A percentile compares a stretch with the other conserved stretches of the same genome.
Conservation (phyloP, 1,140 invertebrate genomes). For the Macrosteles quadrilineatus region DNA sequence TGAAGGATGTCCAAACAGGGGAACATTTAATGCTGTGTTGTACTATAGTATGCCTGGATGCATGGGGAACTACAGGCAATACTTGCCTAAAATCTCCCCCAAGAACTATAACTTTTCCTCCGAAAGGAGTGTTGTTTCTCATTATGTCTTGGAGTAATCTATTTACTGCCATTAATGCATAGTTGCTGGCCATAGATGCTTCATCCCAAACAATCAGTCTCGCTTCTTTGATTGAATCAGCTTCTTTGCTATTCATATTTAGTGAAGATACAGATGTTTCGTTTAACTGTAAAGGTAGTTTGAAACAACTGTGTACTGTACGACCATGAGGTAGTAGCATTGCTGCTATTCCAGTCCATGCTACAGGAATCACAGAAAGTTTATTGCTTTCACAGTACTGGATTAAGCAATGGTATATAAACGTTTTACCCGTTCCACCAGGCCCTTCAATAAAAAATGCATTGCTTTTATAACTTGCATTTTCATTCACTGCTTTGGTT, state of each 20-base stretch:
- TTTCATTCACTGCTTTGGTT: background rate
- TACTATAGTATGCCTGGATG: background rate
- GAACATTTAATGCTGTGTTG: background rate
- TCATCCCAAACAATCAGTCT: slow-evolving; percentile 26
- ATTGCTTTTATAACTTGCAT: background rate
- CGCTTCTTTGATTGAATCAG: background rate
- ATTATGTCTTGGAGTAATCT: slow-evolving; percentile 10
- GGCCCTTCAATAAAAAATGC: slow-evolving; percentile 46
- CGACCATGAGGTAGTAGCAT: background rate
- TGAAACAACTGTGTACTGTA: too few relatives aligned
- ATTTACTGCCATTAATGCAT: background rate
- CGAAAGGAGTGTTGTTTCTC: background rate
- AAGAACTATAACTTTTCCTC: slow-evolving; percentile 14
- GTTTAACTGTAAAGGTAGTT: slow-evolving; percentile 7
- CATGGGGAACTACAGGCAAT: background rate
- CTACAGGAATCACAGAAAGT: too few relatives aligned
- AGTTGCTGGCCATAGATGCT: background rate
- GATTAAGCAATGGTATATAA: slow-evolving; percentile 23
- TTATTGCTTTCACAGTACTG: background rate
- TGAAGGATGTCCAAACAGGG: background rate
- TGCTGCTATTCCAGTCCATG: too few relatives aligned
- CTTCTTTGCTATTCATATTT: background rate
- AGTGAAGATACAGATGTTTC: background rate
- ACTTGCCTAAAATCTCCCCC: background rate
- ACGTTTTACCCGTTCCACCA: slow-evolving; percentile 46